Conservation (phyloP, 2,797 vertebrate genomes). For the Borostomias antarcticus region DNA sequence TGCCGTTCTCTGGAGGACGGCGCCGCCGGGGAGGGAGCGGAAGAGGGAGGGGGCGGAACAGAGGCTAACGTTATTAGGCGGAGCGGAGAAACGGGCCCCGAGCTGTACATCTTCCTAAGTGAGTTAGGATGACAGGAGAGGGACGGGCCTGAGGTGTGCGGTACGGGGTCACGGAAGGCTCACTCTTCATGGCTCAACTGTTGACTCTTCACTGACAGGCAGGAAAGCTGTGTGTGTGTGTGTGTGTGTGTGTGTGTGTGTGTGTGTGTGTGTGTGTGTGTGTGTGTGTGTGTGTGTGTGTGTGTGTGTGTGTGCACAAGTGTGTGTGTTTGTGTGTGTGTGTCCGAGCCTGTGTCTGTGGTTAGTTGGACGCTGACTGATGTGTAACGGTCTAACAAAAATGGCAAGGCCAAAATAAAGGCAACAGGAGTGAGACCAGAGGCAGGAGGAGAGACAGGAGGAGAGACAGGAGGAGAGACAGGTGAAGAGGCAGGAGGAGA, state of each 20-base stretch:
- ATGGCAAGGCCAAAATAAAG: neutral
- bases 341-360: no score
- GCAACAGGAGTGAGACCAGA: neutral
- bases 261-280: no score
- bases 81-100: neutral
- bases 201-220: no score
- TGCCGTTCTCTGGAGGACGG: slow-evolving; percentile 83
- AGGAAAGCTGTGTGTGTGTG: no score
- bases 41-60: neutral
- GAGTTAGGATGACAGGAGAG: neutral
- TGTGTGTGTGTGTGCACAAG: no score
- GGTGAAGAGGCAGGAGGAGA: neutral
- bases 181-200: neutral
- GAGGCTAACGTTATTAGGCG: neutral
- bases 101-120: neutral
- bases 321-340: no score
- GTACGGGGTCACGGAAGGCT: neutral
- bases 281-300: no score
- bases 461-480: neutral
- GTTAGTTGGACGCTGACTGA: no score
- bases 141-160: neutral
- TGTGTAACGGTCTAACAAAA: neutral
- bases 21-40: neutral
- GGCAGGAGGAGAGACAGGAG: neutral
- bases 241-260: no score